Base-by-base conservation (phyloP, 2,888 invertebrate genomes). In the Pollenia griseotomentosa region DNA sequence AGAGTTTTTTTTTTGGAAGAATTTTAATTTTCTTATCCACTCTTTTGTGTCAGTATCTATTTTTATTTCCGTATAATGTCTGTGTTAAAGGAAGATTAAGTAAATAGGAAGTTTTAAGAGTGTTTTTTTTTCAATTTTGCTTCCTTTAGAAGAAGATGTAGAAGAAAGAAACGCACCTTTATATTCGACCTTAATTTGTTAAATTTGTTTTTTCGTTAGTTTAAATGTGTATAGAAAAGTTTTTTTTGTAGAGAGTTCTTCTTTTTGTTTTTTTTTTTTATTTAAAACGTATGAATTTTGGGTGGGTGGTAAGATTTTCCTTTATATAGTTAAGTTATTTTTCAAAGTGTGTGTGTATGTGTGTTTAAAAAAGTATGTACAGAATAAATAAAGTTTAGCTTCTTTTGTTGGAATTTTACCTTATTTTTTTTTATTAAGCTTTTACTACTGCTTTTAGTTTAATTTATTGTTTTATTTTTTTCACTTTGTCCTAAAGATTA, bases 271-370 rank as follows among this genome's bases (percentile, higher is more conserved):
- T 66, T 14, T 19, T 19, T 33, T 48, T 70, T 46, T 83, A 61
- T 79, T 44, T 68, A 71, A 79, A 86, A 70, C 59, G 48, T 55
- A 74, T 53, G 73, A 83, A 65, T 71, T 87, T 80, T 83, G 75
- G 83, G 65, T 85, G 63, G 74, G 85, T 85, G 83, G 70, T 51
- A 90, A 89, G 88, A 65, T 89, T 89, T 88, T 90, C 87, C 81
- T 85, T 89, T 88, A 33, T 33, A 33, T 88, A 73, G 88, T 87
- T 79, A 19, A 61, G 23, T 68, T 44, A 53, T 51, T 68, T 66
- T 83, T 23, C 70, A 44, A n/a, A 53, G 57, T 42, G 19, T 74
- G 68, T 86, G n/a, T 80, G 66, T 70, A 23, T 80, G 66, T 82
- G 68, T 79, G 33, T 57, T 63, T 19, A 42, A 33, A 33, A 33